These are phyloP conservation scores for Hemibagrus guttatus DNA, from an alignment of 2,797 vertebrate species.

Conservation along the genomic window DNA sequence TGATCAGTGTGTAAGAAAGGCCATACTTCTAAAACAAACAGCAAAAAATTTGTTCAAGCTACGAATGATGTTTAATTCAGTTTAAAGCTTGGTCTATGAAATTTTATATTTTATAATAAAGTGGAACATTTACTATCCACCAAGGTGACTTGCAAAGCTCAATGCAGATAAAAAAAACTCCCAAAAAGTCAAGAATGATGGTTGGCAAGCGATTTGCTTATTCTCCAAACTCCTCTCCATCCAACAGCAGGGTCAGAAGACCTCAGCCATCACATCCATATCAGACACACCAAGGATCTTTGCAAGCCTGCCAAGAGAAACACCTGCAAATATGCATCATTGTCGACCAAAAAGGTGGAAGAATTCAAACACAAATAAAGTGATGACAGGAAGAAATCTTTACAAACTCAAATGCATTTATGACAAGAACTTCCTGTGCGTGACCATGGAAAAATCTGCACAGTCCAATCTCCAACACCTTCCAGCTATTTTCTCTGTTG, in stretches of 20 bases:
- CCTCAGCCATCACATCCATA: conserved; percentile 10
- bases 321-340: conserved; percentile 42
- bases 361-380: conserved; percentile 62
- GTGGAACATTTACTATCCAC: conserved; percentile 21
- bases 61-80: background rate
- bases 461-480: conserved; percentile 62
- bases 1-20: conserved; percentile 22
- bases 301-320: conserved; percentile 48
- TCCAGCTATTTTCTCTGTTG: conserved; percentile 59
- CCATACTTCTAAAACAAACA: conserved; percentile 36
- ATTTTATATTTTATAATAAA: conserved; percentile 46
- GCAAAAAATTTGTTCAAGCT: conserved; percentile 20
- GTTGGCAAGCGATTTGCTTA: conserved; percentile 42
- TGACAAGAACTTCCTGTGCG: conserved; percentile 64
- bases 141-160: conserved; percentile 20
- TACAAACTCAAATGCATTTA: conserved; percentile 61
- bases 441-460: conserved; percentile 64
- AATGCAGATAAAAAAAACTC: conserved; percentile 18
- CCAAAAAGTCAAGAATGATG: conserved; percentile 5
- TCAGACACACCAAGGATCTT: conserved; percentile 2
- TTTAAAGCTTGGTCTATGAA: conserved; percentile 15
- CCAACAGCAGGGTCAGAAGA: conserved; percentile 25
- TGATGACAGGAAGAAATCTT: conserved; percentile 68
- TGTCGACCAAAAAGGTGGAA: conserved; percentile 47
- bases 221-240: conserved; percentile 26